Conservation (phyloP, 2,888 invertebrate species). For the Magallana nippona region DNA sequence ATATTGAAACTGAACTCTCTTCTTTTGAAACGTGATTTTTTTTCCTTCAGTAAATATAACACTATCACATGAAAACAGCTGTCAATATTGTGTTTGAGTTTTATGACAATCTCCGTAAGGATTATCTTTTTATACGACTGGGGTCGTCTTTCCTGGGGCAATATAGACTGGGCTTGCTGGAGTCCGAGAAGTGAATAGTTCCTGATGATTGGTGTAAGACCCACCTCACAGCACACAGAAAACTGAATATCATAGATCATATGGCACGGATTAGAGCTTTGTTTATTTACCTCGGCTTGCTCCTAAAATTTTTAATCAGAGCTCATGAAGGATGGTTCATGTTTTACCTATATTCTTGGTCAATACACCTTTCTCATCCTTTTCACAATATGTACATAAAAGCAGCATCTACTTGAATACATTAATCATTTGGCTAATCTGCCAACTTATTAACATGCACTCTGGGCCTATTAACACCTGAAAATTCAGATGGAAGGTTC, state of each 20-base stretch:
- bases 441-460: too few relatives aligned
- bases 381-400: too few relatives aligned
- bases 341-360: too few relatives aligned
- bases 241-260: neutral
- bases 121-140: neutral
- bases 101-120: neutral
- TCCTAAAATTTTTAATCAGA: too few relatives aligned
- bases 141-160: neutral
- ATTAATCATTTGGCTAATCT: too few relatives aligned
- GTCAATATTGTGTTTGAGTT: slow-evolving; percentile 20
- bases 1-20: slow-evolving; percentile 4
- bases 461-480: too few relatives aligned
- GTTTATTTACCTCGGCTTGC: neutral
- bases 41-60: neutral
- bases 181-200: neutral
- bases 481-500: too few relatives aligned
- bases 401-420: too few relatives aligned
- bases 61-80: neutral
- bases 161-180: neutral
- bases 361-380: too few relatives aligned
- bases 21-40: neutral
- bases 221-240: neutral
- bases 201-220: neutral
- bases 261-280: neutral
- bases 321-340: too few relatives aligned